phyloP scores from a whole-genome alignment of 2,797 vertebrate genomes.

The Macropodus opercularis region DNA sequence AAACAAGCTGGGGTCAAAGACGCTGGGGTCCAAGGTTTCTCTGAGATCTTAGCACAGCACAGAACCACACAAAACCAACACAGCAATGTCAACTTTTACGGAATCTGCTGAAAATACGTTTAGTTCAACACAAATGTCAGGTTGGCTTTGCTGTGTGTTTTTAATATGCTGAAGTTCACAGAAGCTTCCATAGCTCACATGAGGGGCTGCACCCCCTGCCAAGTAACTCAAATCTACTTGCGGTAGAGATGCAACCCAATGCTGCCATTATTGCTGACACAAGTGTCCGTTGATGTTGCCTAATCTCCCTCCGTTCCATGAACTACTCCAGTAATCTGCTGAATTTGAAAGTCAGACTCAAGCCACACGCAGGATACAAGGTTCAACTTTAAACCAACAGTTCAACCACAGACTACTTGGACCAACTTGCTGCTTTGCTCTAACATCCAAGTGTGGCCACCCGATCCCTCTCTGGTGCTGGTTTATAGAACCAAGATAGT shows the following conservation, averaged over 20 bases:
- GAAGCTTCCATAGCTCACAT: constrained; percentile 37
- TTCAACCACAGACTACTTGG: constrained; percentile 47
- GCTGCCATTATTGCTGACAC: constrained; percentile 55
- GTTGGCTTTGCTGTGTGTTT: constrained; percentile 35
- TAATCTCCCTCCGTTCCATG: constrained; percentile 24
- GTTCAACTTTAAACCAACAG: constrained; percentile 43
- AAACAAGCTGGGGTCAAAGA: constrained; percentile 16
- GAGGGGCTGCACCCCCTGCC: constrained; percentile 16
- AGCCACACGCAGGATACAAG: constrained; percentile 49
- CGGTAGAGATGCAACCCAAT: constrained; percentile 41
- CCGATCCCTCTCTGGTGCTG: constrained; percentile 25
- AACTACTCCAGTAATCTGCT: constrained; percentile 33
- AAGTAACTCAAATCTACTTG: constrained; percentile 34
- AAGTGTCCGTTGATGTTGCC: constrained; percentile 28
- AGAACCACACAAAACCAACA: constrained; percentile 18
- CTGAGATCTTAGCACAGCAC: not conserved
- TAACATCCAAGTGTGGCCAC: constrained; percentile 29
- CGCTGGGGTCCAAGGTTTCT: constrained; percentile 12
- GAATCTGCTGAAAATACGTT: constrained; percentile 29
- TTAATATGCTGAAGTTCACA: constrained; percentile 38
- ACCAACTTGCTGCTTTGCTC: constrained; percentile 24
- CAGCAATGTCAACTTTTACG: not conserved
- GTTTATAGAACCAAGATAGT: constrained; percentile 20
- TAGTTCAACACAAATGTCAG: constrained; percentile 35
- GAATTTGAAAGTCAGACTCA: constrained; percentile 33